Conservation (phyloP, 2,888 invertebrate species). For the Xylota sylvarum region DNA sequence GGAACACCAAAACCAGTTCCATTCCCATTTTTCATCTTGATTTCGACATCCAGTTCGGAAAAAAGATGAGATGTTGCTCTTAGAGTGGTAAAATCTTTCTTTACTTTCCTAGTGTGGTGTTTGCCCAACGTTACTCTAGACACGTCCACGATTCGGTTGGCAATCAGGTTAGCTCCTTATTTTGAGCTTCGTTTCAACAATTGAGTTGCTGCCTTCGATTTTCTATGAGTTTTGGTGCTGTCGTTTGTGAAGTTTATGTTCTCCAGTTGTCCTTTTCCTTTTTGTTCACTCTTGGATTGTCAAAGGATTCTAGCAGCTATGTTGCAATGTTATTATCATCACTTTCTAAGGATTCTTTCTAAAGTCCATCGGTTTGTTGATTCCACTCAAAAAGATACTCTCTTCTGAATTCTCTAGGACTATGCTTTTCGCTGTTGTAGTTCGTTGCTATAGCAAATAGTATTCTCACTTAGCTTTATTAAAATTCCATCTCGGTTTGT, state of each 20-base stretch:
- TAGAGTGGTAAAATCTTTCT: no score
- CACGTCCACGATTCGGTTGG: slow-evolving; percentile 1
- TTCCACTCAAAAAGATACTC: background rate
- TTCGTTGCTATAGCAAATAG: background rate
- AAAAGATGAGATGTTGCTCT: no score
- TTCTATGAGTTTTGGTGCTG: background rate
- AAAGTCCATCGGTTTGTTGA: background rate
- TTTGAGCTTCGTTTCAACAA: background rate
- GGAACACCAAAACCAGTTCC: no score
- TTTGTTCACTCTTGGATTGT: background rate
- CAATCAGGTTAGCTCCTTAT: background rate
- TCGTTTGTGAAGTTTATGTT: background rate
- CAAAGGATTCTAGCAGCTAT: background rate
- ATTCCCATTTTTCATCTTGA: no score
- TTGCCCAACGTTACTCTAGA: background rate
- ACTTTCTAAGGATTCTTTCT: background rate
- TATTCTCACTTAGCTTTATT: background rate
- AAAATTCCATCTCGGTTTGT: background rate
- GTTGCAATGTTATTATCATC: background rate
- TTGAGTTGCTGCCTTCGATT: background rate
- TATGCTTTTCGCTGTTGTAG: background rate
- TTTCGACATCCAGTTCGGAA: no score
- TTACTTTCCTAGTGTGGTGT: background rate
- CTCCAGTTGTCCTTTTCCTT: background rate
- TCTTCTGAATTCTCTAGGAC: background rate